Base-by-base conservation (phyloP, 2,888 invertebrate genomes). In the Eupithecia subumbrata region DNA sequence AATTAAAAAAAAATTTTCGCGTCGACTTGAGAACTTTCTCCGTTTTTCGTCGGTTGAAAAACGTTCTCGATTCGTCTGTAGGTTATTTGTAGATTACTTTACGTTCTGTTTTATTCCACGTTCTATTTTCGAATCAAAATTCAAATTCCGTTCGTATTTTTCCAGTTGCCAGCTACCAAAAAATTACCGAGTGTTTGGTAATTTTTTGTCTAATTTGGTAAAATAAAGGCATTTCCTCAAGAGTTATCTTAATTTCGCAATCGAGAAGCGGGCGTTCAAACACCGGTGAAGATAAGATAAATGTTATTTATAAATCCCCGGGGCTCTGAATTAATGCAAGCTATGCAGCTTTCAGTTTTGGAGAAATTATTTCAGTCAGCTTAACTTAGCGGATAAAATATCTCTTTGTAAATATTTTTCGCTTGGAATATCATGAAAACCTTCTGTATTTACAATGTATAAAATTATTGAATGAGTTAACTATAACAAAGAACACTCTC, bases 221-320 rank as follows among this genome's bases (percentile, higher is more conserved):
- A 64, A 71, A 64, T 71, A 63, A 71, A 71, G 63, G 22, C 71
- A 45, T 71, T 64, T 64, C 71, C 63, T 43, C 71, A 48, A 48
- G 68, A 74, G 73, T 79, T 76, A 79, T 76, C 43, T 72, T 69
- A 12, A 79, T 76, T 45, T 69, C 75, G 73, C 79, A 30, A 76
- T 68, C 68, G 22, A 22, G 43, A 64, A 64, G 25, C 45, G 45
- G 73, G 75, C 71, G 67, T 67, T 75, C 71, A 70, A 72, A 75
- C 70, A 70, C 72, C 75, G 72, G 34, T 73, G 64, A 45, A 77
- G 81, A 81, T 81, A 79, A 81, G 81, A 81, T 80, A 79, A 80
- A 75, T 69, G 76, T 78, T 80, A 78, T 79, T 78, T 78, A 81
- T 78, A 80, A 75, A 75, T 76, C 78, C 76, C 78, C 69, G 73